Base-by-base conservation (phyloP, 2,797 vertebrate genomes). In the Muscicapa comitata region DNA sequence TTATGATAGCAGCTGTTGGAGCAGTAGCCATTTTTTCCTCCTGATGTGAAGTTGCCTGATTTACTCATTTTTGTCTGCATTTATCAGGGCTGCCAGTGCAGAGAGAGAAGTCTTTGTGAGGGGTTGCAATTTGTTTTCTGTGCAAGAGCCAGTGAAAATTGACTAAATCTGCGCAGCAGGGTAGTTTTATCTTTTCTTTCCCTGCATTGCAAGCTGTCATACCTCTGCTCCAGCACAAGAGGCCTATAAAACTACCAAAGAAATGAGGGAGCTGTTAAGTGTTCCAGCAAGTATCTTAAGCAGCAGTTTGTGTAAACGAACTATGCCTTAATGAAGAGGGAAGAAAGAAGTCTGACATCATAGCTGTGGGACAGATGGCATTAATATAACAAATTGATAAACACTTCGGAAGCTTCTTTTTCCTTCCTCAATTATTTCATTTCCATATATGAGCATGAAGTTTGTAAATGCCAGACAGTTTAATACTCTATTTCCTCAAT, bases 1-100 rank as follows among this genome's bases (percentile, higher is more conserved):
- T 98, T 98, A 98, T 96, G 85, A 98, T 96, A 98, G 96, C 98
- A 98, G 98, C 98, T 98, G 98, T 98, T 97, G 94, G 79, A 96
- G 95, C 96, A 96, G 95, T 94, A 97, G 94, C 94, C 97, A 95
- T 97, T 97, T 97, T 94, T 93, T 90, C 92, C 94, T 98, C 97
- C 97, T 97, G 96, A 98, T 98, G 97, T 96, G 97, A 97, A 97
- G 96, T 97, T 97, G 96, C 95, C 96, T 97, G 97, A 97, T 98
- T 97, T 98, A 97, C 96, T 98, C 95, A 94, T 97, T 98, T 97
- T 97, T 96, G 97, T 96, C 93, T 96, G 95, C 91, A 94, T 98
- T 98, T 97, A 96, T 97, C 95, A 97, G 97, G 95, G 85, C 96
- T 97, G 96, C 95, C 96, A 97, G 95, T 96, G 97, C 96, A 97